Conservation (phyloP, 2,113 vertebrate genomes). For the Ondatra zibethicus region DNA sequence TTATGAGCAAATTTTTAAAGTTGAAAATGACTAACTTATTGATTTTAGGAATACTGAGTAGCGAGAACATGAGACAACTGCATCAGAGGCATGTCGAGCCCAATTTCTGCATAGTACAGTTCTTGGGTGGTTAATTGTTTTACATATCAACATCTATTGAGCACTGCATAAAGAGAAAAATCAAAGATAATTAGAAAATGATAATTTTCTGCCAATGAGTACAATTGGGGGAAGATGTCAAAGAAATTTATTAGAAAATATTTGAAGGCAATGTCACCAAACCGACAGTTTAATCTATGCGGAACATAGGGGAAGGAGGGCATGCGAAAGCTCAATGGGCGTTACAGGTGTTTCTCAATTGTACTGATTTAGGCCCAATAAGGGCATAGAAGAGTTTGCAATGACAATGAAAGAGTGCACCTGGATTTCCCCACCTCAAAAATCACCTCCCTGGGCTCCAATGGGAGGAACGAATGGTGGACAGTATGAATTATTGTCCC, state of each 20-base stretch:
- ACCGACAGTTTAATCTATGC: background rate
- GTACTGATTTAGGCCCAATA: background rate
- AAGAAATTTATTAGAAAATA: background rate
- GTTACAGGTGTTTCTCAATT: background rate
- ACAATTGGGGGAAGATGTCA: background rate
- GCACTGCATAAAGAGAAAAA: background rate
- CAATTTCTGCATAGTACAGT: background rate
- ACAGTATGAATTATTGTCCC: background rate
- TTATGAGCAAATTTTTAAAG: slow-evolving; percentile 65
- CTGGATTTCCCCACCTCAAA: background rate
- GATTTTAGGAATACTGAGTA: background rate
- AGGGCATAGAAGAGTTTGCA: background rate
- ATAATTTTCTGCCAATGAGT: background rate
- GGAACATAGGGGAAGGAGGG: too few species aligned
- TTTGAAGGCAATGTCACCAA: background rate
- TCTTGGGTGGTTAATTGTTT: background rate
- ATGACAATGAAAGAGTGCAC: background rate
- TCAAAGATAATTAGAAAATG: slow-evolving; percentile 1
- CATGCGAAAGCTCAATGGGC: fast-evolving
- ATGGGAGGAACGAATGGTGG: background rate
- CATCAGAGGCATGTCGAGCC: background rate
- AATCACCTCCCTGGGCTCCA: background rate
- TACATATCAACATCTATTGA: background rate
- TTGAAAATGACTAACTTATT: slow-evolving; percentile 49
- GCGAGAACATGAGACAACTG: background rate